Conservation (phyloP, 2,113 vertebrate genomes). For the Numida meleagris region DNA sequence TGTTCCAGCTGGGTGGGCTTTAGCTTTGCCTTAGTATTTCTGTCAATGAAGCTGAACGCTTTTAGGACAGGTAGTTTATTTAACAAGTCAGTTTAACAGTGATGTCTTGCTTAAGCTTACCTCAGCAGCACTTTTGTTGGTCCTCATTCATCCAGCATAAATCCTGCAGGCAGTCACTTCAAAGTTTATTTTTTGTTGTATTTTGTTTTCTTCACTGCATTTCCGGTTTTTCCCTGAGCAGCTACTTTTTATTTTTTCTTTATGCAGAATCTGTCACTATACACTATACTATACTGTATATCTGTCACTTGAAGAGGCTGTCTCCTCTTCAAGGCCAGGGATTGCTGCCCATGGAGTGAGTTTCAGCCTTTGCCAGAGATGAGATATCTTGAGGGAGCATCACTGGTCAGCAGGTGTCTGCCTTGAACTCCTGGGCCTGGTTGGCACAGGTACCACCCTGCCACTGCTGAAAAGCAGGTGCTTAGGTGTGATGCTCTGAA, state of each 20-base stretch:
- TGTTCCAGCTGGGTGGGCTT: neutral
- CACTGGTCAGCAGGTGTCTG: neutral
- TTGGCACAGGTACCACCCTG: rapidly evolving
- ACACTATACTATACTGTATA: too few relatives aligned
- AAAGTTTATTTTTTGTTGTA: neutral
- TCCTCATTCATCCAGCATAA: neutral
- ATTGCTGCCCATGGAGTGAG: neutral
- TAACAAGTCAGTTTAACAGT: neutral
- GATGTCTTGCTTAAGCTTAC: neutral
- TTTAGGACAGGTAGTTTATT: neutral
- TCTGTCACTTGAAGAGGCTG: too few relatives aligned
- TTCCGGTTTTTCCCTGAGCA: neutral
- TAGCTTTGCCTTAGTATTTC: neutral
- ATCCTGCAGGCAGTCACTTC: neutral
- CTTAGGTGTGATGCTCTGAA: neutral
- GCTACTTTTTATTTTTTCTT: neutral
- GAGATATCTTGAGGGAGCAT: neutral
- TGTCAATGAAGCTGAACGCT: neutral
- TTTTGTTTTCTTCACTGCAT: neutral
- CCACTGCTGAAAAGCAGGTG: neutral
- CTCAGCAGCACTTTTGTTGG: neutral
- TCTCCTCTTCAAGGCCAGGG: neutral
- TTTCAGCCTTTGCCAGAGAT: neutral
- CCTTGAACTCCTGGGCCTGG: neutral
- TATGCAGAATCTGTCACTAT: neutral